Evolutionary conservation across 2,797 vertebrate species (phyloP), one percentile per base, ranked within the genome.

Genomic region (Corythornis leucogaster): DNA sequence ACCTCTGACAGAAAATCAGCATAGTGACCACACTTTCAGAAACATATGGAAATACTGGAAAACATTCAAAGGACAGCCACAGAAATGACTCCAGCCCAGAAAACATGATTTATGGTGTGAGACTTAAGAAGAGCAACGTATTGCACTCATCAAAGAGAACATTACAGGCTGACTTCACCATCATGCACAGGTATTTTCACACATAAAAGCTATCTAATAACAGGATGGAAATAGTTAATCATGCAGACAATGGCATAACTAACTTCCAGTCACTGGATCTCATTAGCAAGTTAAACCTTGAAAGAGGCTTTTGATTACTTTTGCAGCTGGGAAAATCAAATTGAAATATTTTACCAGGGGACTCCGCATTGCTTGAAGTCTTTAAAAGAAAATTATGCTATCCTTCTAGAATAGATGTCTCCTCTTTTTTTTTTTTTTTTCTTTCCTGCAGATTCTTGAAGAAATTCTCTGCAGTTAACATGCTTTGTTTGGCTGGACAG

Each of bases 251-350:
- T 80, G 42, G 71, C 69, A 87, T 78, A 94, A 94, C 92, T 93
- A 95, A 92, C 90, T 90, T 95, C 69, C 79, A 94, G 84, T 26
- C 90, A 85, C 93, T 92, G 93, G 93, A 85, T 90, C 89, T 95
- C 84, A 95, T 95, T 95, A 96, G 73, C 87, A 89, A 94, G 90
- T 83, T 93, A 95, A 95, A 92, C 93, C 84, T 90, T 94, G 81
- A 95, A 93, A 95, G 71, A 90, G 90, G 90, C 64, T 93, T 95
- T 95, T 95, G 89, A 95, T 96, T 95, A 87, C 89, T 89, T 95
- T 89, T 59, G 40, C 89, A 92, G 90, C 69, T 77, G 35, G 90
- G 79, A 94, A 95, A 95, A 87, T 80, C 76, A 90, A 95, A 96
- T 51, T 87, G 76, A 90, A 93, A 78, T 93, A 87, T 77, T 94